Evolutionary conservation across 2,888 invertebrate genomes (phyloP).

Genomic region (Drosophila yooni): DNA sequence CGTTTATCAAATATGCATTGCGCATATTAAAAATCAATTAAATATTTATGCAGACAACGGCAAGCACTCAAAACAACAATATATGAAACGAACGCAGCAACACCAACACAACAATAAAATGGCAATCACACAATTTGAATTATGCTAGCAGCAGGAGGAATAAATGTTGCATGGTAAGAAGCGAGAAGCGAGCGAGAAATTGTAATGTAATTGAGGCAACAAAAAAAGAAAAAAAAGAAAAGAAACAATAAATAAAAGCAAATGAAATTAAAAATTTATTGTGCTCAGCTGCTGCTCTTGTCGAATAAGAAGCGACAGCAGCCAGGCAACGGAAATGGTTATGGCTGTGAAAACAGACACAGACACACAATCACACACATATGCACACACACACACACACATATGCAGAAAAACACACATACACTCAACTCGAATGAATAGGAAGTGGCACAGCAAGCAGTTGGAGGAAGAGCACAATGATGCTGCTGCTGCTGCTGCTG

Average conservation of each 20-base stretch:
- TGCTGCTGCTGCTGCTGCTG: constrained; percentile 28
- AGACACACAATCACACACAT: constrained; percentile 35
- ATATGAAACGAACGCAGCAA: constrained; percentile 22
- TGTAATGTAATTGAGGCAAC: constrained; percentile 69
- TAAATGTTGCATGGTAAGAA: constrained; percentile 8
- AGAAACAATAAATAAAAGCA: constrained; percentile 61
- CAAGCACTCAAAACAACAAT: constrained; percentile 50
- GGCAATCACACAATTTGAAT: constrained; percentile 41
- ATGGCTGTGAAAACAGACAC: constrained; percentile 71
- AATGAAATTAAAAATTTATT: constrained; percentile 79
- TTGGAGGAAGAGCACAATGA: constrained; percentile 17
- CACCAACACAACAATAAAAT: constrained; percentile 21
- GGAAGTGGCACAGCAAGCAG: constrained; percentile 12
- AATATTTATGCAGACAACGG: constrained; percentile 69
- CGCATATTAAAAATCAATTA: constrained; percentile 78
- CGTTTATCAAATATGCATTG: constrained; percentile 70
- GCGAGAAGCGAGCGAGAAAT: constrained; percentile 37
- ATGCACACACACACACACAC: constrained; percentile 10
- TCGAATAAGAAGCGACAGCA: constrained; percentile 29
- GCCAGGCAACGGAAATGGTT: constrained; percentile 69
- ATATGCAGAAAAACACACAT: constrained; percentile 12
- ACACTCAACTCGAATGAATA: constrained; percentile 29
- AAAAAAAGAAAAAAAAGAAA: constrained; percentile 9
- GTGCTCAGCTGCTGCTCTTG: constrained; percentile 57
- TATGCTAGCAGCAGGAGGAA: constrained; percentile 23